Evolutionary conservation across 2,797 vertebrate genomes (phyloP).

Genomic region (Mormyrus hasselquistii): DNA sequence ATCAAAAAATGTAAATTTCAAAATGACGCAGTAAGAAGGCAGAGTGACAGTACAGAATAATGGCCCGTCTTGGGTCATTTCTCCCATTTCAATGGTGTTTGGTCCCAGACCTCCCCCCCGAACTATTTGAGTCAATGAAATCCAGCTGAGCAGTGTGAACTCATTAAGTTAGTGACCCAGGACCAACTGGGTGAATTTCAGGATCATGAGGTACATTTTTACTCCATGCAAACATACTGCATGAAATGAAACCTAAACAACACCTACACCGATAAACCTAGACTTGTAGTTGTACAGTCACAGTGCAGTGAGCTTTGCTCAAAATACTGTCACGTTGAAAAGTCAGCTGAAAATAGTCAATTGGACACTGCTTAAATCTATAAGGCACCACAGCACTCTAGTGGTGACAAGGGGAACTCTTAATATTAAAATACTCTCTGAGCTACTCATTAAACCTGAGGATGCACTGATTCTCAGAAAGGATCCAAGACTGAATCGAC

Average conservation of each 20-base stretch:
- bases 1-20: background rate
- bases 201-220: background rate
- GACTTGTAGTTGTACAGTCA: background rate
- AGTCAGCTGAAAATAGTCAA: background rate
- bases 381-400: conserved; percentile 74
- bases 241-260: background rate
- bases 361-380: conserved; percentile 40
- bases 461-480: conserved; percentile 30
- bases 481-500: conserved; percentile 40
- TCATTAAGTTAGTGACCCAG: background rate
- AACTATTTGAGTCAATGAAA: background rate
- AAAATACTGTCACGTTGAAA: background rate
- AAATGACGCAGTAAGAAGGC: background rate
- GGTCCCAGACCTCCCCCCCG: background rate
- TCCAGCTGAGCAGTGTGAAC: background rate
- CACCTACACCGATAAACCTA: background rate
- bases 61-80: background rate
- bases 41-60: background rate
- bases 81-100: background rate
- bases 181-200: background rate
- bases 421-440: conserved; percentile 25
- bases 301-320: background rate
- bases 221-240: background rate
- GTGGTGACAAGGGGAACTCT: conserved; percentile 61
- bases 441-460: conserved; percentile 18